phyloP scores from a whole-genome alignment of 2,888 invertebrate species.

The Diplolepis rosae region DNA sequence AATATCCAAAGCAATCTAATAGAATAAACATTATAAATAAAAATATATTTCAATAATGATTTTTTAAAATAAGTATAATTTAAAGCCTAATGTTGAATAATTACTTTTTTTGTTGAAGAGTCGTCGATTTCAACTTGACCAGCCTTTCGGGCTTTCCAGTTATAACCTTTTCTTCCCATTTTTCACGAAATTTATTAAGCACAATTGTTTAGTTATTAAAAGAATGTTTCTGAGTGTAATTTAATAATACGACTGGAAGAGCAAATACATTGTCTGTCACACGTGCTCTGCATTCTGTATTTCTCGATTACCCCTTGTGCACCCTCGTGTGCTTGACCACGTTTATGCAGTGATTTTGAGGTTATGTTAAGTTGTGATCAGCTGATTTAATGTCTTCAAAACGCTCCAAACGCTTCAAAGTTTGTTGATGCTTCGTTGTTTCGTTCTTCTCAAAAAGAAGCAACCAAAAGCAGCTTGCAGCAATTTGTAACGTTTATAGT shows the following conservation, averaged over 20 bases:
- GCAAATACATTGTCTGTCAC: not conserved
- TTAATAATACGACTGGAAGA: not conserved
- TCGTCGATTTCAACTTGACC: constrained; percentile 83
- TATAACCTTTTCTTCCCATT: constrained; percentile 85
- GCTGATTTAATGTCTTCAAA: no score
- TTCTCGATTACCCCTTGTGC: no score
- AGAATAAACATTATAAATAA: constrained; percentile 56
- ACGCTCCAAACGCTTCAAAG: no score
- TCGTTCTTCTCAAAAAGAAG: no score
- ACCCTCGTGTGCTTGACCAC: not conserved
- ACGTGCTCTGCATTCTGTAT: no score
- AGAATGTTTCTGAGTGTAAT: not conserved
- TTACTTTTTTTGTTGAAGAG: constrained; percentile 81
- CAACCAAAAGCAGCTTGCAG: no score
- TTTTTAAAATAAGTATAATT: not conserved
- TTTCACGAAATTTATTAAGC: constrained; percentile 3
- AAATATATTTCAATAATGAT: constrained; percentile 41
- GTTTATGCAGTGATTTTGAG: not conserved
- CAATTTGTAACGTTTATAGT: no score
- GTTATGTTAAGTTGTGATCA: not conserved
- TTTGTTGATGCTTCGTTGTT: no score
- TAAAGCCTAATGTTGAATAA: constrained; percentile 20
- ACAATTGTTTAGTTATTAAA: not conserved
- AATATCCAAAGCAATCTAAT: constrained; percentile 82
- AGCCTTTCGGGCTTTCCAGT: constrained; percentile 84